phyloP scores from a whole-genome alignment of 1,140 invertebrate genomes.

The Nasonia longicornis region DNA sequence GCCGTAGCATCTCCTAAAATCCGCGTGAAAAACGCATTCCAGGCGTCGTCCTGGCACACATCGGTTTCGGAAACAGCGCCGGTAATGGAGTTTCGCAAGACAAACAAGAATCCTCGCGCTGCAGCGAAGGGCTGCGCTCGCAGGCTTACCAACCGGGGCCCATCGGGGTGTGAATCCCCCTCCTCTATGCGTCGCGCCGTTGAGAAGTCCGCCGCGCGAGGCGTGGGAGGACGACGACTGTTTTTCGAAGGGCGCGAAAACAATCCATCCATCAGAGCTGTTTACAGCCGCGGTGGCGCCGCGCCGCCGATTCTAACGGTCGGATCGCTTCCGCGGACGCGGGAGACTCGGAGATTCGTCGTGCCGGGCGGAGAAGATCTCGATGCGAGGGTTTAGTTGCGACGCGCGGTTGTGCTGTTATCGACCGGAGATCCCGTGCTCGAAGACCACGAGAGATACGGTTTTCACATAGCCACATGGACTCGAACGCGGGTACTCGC shows the following conservation, averaged over 20 bases:
- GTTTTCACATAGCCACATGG: not conserved
- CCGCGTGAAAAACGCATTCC: not conserved
- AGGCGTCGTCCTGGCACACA: not conserved
- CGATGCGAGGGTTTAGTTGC: too few relatives aligned
- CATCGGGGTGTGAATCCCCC: constrained; percentile 6
- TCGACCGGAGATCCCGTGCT: too few relatives aligned
- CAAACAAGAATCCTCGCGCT: constrained; percentile 43
- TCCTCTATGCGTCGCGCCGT: not conserved
- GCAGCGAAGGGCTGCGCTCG: not conserved
- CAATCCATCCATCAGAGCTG: constrained; percentile 60
- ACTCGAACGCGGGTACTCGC: constrained; percentile 14
- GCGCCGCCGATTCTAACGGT: constrained; percentile 50
- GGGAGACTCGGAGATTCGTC: not conserved
- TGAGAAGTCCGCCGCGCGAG: not conserved
- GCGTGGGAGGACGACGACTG: not conserved
- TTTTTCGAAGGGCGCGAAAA: constrained; percentile 58
- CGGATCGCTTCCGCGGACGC: not conserved
- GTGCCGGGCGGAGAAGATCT: not conserved
- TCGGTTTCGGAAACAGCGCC: not conserved
- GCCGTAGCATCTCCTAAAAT: not conserved
- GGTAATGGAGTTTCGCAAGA: constrained; percentile 60
- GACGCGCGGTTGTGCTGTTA: too few relatives aligned
- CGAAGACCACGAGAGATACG: too few relatives aligned
- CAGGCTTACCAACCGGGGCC: constrained; percentile 9
- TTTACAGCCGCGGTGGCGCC: constrained; percentile 51